Evolutionary conservation across 2,797 vertebrate genomes (phyloP).

Genomic region (Centroberyx gerrardi): DNA sequence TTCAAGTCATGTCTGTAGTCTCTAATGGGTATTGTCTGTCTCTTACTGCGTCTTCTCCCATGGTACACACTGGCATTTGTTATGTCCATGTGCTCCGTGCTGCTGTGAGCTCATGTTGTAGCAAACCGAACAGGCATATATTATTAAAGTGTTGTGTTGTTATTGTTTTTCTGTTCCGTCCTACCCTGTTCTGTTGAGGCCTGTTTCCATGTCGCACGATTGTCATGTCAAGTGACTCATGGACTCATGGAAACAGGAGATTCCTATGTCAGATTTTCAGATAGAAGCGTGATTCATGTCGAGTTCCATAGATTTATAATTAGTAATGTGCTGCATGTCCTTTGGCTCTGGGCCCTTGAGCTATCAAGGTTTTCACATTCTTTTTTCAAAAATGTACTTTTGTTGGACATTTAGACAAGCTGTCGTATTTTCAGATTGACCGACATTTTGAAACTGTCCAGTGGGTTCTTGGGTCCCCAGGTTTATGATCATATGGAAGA

Average conservation of each 20-base stretch:
- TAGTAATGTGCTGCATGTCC: too few species aligned
- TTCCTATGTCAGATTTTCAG: not conserved
- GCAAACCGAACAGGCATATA: conserved; percentile 12
- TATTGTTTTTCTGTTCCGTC: not conserved
- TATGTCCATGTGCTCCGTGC: conserved; percentile 15
- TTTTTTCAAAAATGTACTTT: too few species aligned
- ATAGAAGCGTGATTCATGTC: not conserved
- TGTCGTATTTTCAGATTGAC: too few species aligned
- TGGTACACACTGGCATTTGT: not conserved
- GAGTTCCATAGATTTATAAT: not conserved
- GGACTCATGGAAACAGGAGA: too few species aligned
- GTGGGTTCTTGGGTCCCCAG: too few species aligned
- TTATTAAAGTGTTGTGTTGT: not conserved
- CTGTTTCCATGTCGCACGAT: not conserved
- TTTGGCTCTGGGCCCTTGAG: too few species aligned
- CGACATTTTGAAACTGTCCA: too few species aligned
- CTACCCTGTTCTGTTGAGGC: not conserved
- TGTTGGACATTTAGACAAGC: too few species aligned
- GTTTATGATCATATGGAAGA: too few species aligned
- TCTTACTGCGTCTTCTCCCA: not conserved
- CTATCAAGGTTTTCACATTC: too few species aligned
- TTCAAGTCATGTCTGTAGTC: conserved; percentile 48
- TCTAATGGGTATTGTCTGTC: conserved; percentile 43
- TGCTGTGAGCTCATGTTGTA: conserved; percentile 8
- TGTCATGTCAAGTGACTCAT: not conserved